Conservation (phyloP, 2,888 invertebrate genomes). For the Eupithecia vulgata region DNA sequence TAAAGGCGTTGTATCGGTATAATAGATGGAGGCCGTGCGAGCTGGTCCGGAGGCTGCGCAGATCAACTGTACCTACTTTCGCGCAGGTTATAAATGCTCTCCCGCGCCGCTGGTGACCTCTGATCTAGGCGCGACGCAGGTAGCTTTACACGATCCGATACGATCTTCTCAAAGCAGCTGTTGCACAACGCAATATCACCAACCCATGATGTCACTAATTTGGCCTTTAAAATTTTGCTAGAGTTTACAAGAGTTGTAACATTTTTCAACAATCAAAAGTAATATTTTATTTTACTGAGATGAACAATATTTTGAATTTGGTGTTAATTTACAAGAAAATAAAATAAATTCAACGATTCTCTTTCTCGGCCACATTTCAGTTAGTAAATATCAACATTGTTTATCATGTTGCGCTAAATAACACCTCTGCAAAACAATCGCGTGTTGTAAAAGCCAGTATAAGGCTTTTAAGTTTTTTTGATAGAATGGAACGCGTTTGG, state of each 20-base stretch:
- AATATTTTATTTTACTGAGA: neutral
- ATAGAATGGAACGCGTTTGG: conserved; percentile 49
- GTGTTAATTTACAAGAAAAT: neutral
- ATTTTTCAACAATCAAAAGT: neutral
- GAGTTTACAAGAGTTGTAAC: neutral
- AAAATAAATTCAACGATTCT: neutral
- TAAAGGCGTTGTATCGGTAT: conserved; percentile 25
- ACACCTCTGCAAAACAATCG: conserved; percentile 14
- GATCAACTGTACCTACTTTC: conserved; percentile 32
- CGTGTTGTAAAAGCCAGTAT: conserved; percentile 20
- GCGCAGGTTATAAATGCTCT: conserved; percentile 37
- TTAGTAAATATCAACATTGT: neutral
- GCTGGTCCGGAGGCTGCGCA: conserved; percentile 16
- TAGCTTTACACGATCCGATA: conserved; percentile 15
- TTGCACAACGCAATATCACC: neutral
- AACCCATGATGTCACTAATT: neutral
- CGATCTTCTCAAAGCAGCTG: conserved; percentile 10
- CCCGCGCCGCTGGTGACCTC: conserved; percentile 31
- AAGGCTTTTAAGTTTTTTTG: conserved; percentile 43
- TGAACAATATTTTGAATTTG: neutral
- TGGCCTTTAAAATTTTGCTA: neutral
- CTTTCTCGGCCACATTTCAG: neutral
- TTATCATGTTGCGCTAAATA: neutral
- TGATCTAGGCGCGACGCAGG: conserved; percentile 20
- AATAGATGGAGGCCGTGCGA: conserved; percentile 37